Evolutionary conservation across 2,113 vertebrate genomes (phyloP).

Genomic region (Chloropsis hardwickii): DNA sequence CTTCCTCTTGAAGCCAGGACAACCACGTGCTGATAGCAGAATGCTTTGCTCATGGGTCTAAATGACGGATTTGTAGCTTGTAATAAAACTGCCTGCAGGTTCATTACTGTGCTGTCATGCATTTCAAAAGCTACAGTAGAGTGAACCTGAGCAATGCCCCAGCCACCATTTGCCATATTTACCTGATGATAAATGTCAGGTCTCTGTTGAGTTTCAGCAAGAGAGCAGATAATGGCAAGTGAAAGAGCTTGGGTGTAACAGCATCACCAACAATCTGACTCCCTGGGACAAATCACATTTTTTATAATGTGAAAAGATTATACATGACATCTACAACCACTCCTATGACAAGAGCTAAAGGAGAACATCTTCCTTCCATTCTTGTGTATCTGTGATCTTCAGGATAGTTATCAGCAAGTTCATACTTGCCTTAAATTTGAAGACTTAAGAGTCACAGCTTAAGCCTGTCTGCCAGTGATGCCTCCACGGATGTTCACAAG

Average conservation of each 20-base stretch:
- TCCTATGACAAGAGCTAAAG: background rate
- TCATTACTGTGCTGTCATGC: slow-evolving; percentile 22
- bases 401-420: background rate
- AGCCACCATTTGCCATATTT: slow-evolving; percentile 24
- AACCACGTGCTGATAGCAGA: background rate
- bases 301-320: background rate
- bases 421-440: background rate
- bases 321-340: background rate
- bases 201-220: background rate
- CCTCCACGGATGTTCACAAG: background rate
- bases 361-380: background rate
- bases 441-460: background rate
- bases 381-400: background rate
- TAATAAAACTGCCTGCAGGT: background rate
- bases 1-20: background rate
- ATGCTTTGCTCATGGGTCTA: background rate
- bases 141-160: background rate
- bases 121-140: slow-evolving; percentile 25
- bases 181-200: slow-evolving; percentile 3
- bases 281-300: background rate
- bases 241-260: background rate
- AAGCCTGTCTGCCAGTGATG: background rate
- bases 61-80: slow-evolving; percentile 4
- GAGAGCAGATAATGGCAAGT: background rate
- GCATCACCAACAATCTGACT: background rate